Base-by-base conservation (phyloP, 1,140 invertebrate species). In the Brachionus asplanchnoidis region DNA sequence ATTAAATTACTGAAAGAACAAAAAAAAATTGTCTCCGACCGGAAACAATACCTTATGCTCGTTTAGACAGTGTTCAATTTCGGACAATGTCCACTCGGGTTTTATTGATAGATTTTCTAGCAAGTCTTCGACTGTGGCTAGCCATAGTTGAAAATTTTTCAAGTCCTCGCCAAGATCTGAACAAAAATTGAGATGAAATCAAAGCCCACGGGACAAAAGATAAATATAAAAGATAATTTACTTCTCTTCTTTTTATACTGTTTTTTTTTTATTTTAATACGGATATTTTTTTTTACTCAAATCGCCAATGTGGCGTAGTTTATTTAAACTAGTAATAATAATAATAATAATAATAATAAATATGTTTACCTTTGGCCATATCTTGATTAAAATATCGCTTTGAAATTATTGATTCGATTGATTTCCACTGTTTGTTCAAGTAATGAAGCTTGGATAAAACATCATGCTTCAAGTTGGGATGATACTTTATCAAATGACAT, bases 391-490 rank as follows among this genome's bases (percentile, higher is more conserved):
- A 84, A 42, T 87, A 86, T 40, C 87, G 85, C 32, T 86, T 86
- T 14, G 88, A 87, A 9, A 87, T 86, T 86, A 92, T 91, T 85
- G 91, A 90, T 87, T 93, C 91, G 14, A 94, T 90, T 84, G 92
- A 91, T 87, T 94, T 92, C 94, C 94, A 95, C 88, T 94, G 94
- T 75, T 92, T 91, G 87, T 94, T 94, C 68, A 95, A 91, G 87
- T 93, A 92, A 87, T 91, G 89, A 79, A 93, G 91, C 84, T 93
- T 91, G 91, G 93, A 93, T 79, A 91, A 92, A 75, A 95, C 93
- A 91, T 95, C 94, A 87, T 94, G 93, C 86, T 92, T 92, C 73
- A 93, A 91, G 79, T 93, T 92, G 87, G 94, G 93, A 87, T 92
- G 92, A 70, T 93, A 91, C 85, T 92, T 91, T 86, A 94, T 91